Base-by-base conservation (phyloP, 2,113 vertebrate species). In the Cynopterus brachyotis region DNA sequence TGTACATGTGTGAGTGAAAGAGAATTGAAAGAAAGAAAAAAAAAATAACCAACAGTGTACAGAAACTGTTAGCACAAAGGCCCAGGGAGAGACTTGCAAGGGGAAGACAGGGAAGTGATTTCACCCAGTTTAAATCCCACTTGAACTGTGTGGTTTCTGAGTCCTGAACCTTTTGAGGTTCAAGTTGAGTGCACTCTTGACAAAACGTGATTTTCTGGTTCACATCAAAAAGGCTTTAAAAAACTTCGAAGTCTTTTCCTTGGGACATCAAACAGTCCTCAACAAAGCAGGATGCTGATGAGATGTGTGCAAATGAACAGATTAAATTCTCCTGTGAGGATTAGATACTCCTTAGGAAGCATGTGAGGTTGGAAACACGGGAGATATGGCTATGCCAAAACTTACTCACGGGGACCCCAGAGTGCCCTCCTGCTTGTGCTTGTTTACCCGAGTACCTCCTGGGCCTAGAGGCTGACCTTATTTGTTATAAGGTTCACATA, bases 141-240 rank as follows among this genome's bases (percentile, higher is more conserved):
- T 98, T 97, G 98, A 98, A 97, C 95, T 8, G 1, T 86, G 89
- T 96, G 89, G 96, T 96, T 94, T 97, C 96, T 98, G 97, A 93
- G 85, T 96, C 91, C 95, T 97, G 95, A 96, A 97, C 82, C 96
- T 97, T 98, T 97, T 95, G 96, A 96, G 97, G 98, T 97, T 98
- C 97, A 96, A 98, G 98, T 96, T 96, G 96, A 98, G 96, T 94
- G 97, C 96, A 89, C 96, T 96, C 95, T 97, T 94, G 89, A 98
- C 98, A 98, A 98, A 97, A 95, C 59, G 35, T 96, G 96, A 95
- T 97, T 98, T 98, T 97, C 97, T 97, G 97, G 93, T 95, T 98
- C 95, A 88, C 96, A 96, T 98, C 95, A 95, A 97, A 97, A 96
- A 98, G 96, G 86, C 97, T 96, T 97, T 98, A 95, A 98, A 96